A percentile compares a stretch with the other conserved stretches of the same genome.
Conservation (phyloP, 2,113 vertebrate genomes). For the Dasyprocta punctata region DNA sequence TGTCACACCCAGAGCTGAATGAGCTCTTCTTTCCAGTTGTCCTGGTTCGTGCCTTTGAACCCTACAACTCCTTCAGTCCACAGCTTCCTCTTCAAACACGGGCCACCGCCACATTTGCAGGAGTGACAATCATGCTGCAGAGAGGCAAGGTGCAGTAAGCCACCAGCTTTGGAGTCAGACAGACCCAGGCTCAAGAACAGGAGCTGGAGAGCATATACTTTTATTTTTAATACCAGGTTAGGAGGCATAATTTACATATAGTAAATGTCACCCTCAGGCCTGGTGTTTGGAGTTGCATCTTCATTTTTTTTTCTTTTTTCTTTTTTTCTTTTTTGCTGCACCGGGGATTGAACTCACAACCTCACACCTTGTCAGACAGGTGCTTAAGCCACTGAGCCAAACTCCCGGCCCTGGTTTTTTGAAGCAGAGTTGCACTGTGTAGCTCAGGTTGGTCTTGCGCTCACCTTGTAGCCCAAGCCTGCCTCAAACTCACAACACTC, state of each 20-base stretch:
- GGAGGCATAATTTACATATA: constrained; percentile 7
- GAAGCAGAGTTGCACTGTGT: too few species aligned
- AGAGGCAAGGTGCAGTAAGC: neutral
- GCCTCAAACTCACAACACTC: too few species aligned
- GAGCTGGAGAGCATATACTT: neutral
- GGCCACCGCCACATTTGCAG: neutral
- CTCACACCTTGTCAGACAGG: too few species aligned
- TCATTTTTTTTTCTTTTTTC: too few species aligned
- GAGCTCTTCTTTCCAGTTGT: neutral
- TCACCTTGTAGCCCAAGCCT: too few species aligned
- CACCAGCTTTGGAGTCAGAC: neutral
- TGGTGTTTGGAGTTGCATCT: constrained; percentile 24
- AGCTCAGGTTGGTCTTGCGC: too few species aligned
- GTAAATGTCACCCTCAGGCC: neutral
- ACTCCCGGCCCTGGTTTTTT: too few species aligned
- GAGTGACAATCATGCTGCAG: neutral
- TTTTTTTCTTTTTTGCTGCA: too few species aligned
- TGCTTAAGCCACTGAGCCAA: too few species aligned
- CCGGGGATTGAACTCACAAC: too few species aligned
- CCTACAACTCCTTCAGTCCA: neutral
- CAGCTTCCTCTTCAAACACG: constrained; percentile 34
- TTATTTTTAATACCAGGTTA: neutral
- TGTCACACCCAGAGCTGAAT: neutral
- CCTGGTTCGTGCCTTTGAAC: neutral
- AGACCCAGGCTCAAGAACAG: neutral